These are phyloP conservation scores for Pinctada fucata DNA, from an alignment of 2,888 invertebrate genomes.

Conservation along the genomic window DNA sequence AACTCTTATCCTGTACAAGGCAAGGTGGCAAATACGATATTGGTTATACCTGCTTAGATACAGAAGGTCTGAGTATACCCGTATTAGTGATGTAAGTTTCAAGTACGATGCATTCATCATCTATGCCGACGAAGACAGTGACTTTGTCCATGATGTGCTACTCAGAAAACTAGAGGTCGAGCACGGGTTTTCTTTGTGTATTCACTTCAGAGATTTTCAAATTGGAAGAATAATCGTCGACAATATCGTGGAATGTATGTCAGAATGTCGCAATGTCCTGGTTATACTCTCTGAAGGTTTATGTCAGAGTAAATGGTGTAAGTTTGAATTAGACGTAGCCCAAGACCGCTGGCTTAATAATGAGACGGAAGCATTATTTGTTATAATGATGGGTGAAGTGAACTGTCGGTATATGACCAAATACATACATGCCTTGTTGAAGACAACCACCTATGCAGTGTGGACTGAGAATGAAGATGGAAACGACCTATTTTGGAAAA, in stretches of 20 bases:
- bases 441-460: neutral
- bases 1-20: neutral
- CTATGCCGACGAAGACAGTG: neutral
- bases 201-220: neutral
- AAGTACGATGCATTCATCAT: neutral
- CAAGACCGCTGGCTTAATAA: neutral
- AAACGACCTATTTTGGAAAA: neutral
- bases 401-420: neutral
- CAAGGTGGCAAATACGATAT: neutral
- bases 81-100: neutral
- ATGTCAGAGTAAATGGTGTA: neutral
- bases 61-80: neutral
- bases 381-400: neutral
- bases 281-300: neutral
- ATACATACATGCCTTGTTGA: neutral
- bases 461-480: neutral
- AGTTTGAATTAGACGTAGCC: neutral
- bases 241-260: neutral
- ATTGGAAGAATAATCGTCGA: neutral
- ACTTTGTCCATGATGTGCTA: neutral
- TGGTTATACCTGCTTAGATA: neutral
- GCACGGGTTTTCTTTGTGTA: neutral
- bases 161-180: neutral
- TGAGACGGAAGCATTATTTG: neutral
- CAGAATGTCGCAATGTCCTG: neutral